Evolutionary conservation across 2,888 invertebrate genomes (phyloP), one percentile per base, ranked within the genome.

Genomic region (Synergus gifuensis): DNA sequence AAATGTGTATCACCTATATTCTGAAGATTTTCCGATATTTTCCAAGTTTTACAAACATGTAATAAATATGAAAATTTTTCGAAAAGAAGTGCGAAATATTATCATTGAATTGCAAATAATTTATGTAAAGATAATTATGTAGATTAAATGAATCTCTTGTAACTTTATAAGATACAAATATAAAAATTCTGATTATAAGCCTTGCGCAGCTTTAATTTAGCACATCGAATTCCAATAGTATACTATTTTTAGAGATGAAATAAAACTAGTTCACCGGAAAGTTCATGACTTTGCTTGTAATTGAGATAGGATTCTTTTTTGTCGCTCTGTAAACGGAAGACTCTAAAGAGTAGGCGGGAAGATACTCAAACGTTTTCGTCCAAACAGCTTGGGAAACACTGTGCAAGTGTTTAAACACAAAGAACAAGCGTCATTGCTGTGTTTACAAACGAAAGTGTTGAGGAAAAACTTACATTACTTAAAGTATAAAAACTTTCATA

Each of bases 361-460:
- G 49, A 69, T 69, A 69, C 69, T 49, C 49, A 49, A 69, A 69
- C 69, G 69, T 49, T 69, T 69, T 69, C 49, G 69, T 69, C 49
- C 69, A 69, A 69, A 49, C 69, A 69, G 69, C 49, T 49, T 49
- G 28, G 49, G 16, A 46, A 69, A 69, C 67, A 69, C 36, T 69
- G 69, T 46, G 28, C 14, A 49, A 69, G 69, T 49, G 49, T 69
- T 69, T 49, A n/a, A 36, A 49, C 28, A 36, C 28, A 49, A 69
- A 49, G 69, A 69, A 36, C 28, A 28, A 49, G 16, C 9, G 28
- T 49, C 36, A 49, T 9, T 28, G 36, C 49, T 49, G 28, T 49
- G 69, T 36, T 69, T 22, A 3, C 5, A 36, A 28, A 49, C 9
- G 28, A 69, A 49, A 69, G 8, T 36, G 49, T 49, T 49, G 16